Evolutionary conservation across 2,888 invertebrate species (phyloP).

Genomic region (Xestoiulus laeticollis): DNA sequence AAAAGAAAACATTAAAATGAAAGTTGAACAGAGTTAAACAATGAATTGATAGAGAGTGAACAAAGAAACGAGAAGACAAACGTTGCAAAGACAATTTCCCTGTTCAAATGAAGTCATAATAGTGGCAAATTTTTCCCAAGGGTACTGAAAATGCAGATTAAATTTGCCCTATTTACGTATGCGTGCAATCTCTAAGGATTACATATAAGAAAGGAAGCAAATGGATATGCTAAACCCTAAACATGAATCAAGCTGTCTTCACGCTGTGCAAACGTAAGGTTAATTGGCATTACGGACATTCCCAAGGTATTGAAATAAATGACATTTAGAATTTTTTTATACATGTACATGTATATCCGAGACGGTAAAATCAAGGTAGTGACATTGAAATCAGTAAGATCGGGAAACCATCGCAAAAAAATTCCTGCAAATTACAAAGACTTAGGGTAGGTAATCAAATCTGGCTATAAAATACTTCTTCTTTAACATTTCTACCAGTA

Average conservation of each 20-base stretch:
- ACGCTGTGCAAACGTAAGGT: background rate
- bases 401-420: too few species aligned
- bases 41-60: background rate
- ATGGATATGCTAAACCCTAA: constrained; percentile 23
- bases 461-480: too few species aligned
- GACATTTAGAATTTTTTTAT: background rate
- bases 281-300: background rate
- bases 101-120: constrained; percentile 24
- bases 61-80: constrained; percentile 1
- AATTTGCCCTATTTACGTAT: constrained; percentile 30
- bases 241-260: constrained; percentile 10
- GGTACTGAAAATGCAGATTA: constrained; percentile 29
- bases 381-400: too few species aligned
- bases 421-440: too few species aligned
- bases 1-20: background rate
- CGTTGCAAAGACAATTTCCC: background rate
- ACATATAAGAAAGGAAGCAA: background rate
- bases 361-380: background rate
- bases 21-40: constrained; percentile 12
- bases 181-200: constrained; percentile 1
- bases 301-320: background rate
- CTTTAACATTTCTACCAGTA: too few species aligned
- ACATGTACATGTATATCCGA: too few species aligned
- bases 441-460: too few species aligned
- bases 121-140: background rate